Evolutionary conservation across 2,113 vertebrate genomes (phyloP).

Genomic region (Phylloscopus whistleri): DNA sequence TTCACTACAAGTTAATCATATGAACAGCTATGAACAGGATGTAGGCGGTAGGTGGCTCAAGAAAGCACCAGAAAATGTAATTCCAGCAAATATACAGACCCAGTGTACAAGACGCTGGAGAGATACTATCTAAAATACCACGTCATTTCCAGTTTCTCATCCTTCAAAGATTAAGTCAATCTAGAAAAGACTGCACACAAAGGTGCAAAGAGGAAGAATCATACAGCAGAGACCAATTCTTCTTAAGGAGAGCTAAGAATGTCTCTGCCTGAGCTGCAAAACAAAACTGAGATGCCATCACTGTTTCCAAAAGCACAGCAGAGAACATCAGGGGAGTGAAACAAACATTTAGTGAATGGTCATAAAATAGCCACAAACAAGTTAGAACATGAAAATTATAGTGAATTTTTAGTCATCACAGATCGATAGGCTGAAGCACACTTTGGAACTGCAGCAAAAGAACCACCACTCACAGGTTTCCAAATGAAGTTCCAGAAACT

Average conservation of each 20-base stretch:
- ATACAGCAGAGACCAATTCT: neutral
- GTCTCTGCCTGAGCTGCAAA: neutral
- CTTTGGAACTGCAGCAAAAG: neutral
- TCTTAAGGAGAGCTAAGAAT: neutral
- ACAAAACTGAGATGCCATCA: neutral
- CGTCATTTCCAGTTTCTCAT: neutral
- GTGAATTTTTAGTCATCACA: neutral
- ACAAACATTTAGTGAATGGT: neutral
- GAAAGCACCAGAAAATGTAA: neutral
- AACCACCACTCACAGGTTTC: neutral
- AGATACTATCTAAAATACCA: neutral
- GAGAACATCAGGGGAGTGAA: neutral
- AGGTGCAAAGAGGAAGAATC: neutral
- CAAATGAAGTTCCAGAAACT: neutral
- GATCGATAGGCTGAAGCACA: neutral
- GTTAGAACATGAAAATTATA: neutral
- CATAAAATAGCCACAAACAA: neutral
- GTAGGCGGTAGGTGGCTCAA: neutral
- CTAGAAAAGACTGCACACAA: neutral
- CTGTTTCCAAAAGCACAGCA: neutral
- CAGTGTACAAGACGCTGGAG: neutral
- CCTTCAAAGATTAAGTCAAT: neutral
- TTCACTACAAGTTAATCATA: neutral
- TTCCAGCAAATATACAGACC: neutral
- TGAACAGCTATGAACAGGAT: neutral